phyloP scores from a whole-genome alignment of 2,888 invertebrate genomes.

The Lumbricus terrestris region DNA sequence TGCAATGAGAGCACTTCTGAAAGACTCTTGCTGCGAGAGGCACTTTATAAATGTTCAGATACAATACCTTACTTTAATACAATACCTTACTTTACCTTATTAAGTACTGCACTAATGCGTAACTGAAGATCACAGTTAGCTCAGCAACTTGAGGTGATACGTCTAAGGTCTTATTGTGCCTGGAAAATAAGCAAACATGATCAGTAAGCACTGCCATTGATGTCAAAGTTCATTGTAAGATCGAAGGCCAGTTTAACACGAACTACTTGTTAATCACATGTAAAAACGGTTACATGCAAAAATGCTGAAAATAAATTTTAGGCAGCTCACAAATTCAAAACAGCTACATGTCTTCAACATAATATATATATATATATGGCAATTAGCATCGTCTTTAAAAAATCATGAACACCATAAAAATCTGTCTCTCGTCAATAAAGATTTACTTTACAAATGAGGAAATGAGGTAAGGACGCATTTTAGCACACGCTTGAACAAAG shows the following conservation, averaged over 20 bases:
- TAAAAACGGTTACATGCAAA: neutral
- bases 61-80: too few species aligned
- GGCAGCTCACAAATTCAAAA: neutral
- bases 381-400: neutral
- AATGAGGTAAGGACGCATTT: conserved; percentile 13
- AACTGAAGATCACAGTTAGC: neutral
- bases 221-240: neutral
- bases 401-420: neutral
- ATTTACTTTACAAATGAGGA: conserved; percentile 12
- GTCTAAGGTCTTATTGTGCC: neutral
- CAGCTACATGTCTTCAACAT: neutral
- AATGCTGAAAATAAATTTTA: neutral
- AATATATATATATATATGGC: conserved; percentile 3
- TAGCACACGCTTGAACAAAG: conserved; percentile 12
- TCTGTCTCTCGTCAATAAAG: neutral
- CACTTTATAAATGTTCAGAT: too few species aligned
- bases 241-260: neutral
- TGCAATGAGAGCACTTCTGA: too few species aligned
- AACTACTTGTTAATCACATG: neutral
- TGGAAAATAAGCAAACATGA: neutral
- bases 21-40: too few species aligned
- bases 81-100: neutral
- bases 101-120: neutral
- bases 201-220: neutral
- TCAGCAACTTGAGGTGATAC: neutral